Evolutionary conservation across 1,140 invertebrate genomes (phyloP), one percentile per base, ranked within the genome.

Genomic region (Elymnias hypermnestra): DNA sequence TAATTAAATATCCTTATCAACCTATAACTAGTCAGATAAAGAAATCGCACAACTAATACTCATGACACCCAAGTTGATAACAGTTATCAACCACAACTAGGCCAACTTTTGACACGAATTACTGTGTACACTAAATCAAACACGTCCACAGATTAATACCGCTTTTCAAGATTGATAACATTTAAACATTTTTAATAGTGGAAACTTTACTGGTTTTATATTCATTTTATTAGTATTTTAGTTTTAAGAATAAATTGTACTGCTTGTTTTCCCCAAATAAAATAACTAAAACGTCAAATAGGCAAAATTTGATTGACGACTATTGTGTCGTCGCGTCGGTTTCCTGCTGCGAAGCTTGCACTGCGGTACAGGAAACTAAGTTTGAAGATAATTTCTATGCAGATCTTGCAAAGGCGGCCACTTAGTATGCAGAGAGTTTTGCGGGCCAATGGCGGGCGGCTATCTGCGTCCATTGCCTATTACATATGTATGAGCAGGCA

Each of bases 401-500:
- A 75, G 63, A 77, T 77, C 57, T 79, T 75, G 70, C 64, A 65
- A 57, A 62, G 53, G 56, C 47, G 64, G 52, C 56, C 60, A 57
- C 35, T 84, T 84, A 73, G 67, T 82, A 84, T 84, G 79, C 81
- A 74, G 60, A 43, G 43, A 64, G 74, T 72, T 69, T 72, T 65
- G 68, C 74, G 66, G 60, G 69, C 67, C 71, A 75, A 70, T 74
- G 75, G 67, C 77, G 66, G 65, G 44, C 48, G 63, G 67, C 67
- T 76, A 76, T 70, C 64, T 63, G 65, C 59, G 61, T 63, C 63
- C 67, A 66, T 56, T 57, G 57, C 45, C 64, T 52, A 18, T 61
- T 75, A 71, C 79, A 82, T 82, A 84, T 83, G 72, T 77, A 84
- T 84, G 69, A 84, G 62, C 45, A 37, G 53, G 42, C 60, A 62